Evolutionary conservation across 2,113 vertebrate species (phyloP).

Genomic region (Ariopsis seemanni): DNA sequence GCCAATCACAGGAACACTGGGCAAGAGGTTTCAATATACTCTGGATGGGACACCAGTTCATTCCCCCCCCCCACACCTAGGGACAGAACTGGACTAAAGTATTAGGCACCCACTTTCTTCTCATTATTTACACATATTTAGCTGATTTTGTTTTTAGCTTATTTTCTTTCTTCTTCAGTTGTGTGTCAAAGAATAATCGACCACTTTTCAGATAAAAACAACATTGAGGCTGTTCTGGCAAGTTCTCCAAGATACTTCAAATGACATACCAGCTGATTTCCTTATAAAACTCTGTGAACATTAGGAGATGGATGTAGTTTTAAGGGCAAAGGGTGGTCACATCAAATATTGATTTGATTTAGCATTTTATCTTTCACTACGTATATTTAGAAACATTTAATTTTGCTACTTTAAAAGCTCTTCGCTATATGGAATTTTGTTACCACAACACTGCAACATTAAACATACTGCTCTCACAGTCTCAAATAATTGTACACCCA

Average conservation of each 20-base stretch:
- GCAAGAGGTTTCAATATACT: neutral
- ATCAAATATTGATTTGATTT: conserved; percentile 1
- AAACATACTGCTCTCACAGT: neutral
- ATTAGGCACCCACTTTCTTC: neutral
- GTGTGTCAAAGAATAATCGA: neutral
- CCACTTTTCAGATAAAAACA: neutral
- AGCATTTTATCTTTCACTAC: neutral
- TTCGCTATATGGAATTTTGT: neutral
- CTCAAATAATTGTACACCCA: neutral
- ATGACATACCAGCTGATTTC: neutral
- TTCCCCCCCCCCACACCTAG: neutral
- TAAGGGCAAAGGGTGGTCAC: neutral
- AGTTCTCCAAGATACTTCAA: neutral
- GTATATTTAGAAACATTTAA: neutral
- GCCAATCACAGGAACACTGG: neutral
- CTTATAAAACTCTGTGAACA: neutral
- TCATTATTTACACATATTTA: neutral
- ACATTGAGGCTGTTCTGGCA: neutral
- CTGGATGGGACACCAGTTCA: neutral
- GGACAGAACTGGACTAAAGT: neutral
- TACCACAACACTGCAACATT: neutral
- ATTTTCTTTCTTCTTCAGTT: neutral
- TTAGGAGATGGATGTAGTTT: neutral
- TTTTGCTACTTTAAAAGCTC: neutral
- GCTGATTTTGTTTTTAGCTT: neutral